Percentiles rank a stretch among this genome's conserved stretches.
phyloP scores from a whole-genome alignment of 2,888 invertebrate species.

The Apodemia duryi region DNA sequence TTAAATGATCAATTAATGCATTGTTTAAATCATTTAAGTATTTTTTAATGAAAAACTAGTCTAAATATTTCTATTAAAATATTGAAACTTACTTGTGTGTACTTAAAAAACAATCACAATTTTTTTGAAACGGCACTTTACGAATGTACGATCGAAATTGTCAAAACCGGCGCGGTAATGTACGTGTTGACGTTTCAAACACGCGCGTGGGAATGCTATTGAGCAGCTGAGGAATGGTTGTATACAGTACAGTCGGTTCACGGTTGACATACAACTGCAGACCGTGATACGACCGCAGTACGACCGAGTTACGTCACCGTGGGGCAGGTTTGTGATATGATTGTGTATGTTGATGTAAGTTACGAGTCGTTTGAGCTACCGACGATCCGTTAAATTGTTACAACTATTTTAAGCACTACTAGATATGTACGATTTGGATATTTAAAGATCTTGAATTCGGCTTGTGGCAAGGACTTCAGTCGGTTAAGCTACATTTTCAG shows the following conservation, averaged over 20 bases:
- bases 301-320: constrained; percentile 4
- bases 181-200: background rate
- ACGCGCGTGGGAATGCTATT: constrained; percentile 8
- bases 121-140: background rate
- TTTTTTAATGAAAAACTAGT: background rate
- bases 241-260: constrained; percentile 7
- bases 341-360: constrained; percentile 10
- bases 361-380: constrained; percentile 1
- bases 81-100: constrained; percentile 6
- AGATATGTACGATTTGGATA: background rate
- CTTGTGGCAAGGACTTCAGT: background rate
- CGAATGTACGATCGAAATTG: background rate
- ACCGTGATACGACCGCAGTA: background rate
- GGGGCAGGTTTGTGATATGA: constrained; percentile 3
- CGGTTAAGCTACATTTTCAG: background rate
- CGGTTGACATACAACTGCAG: constrained; percentile 6
- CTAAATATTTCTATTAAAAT: background rate
- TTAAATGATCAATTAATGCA: background rate
- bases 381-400: background rate
- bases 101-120: constrained; percentile 1
- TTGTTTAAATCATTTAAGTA: background rate
- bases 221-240: background rate
- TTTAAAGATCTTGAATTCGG: background rate
- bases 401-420: background rate
- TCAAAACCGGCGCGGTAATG: background rate